phyloP scores from a whole-genome alignment of 2,888 invertebrate species.

The Lasioglossum zephyrum region DNA sequence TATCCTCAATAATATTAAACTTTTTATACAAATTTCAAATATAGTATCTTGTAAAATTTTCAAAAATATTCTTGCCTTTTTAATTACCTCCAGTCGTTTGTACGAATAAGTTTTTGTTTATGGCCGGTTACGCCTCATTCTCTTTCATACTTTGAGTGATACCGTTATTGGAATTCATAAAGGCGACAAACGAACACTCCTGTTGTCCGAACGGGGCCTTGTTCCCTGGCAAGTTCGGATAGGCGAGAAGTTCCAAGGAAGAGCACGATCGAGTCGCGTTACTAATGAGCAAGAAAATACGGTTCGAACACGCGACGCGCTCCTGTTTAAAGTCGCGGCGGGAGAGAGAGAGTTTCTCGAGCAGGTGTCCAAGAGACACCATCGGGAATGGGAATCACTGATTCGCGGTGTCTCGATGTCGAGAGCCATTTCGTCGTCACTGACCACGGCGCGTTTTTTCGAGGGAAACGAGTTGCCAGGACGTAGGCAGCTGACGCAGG shows the following conservation, averaged over 20 bases:
- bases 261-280: not conserved
- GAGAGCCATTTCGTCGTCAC: slow-evolving; percentile 51
- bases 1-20: no score
- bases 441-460: slow-evolving; percentile 56
- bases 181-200: not conserved
- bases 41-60: no score
- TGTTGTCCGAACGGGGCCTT: not conserved
- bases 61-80: no score
- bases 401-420: slow-evolving; percentile 12
- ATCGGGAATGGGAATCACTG: slow-evolving; percentile 17
- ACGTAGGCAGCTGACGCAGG: slow-evolving; percentile 24
- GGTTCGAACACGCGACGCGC: not conserved
- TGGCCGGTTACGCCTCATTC: no score
- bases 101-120: no score
- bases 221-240: not conserved
- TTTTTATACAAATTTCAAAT: no score
- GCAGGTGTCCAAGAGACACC: slow-evolving; percentile 8
- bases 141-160: not conserved
- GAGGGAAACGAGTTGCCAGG: not conserved
- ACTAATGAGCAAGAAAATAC: slow-evolving; percentile 21
- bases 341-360: not conserved
- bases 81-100: no score
- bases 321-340: not conserved
- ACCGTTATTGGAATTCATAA: not conserved
- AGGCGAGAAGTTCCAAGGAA: not conserved